Evolutionary conservation across 2,797 vertebrate species (phyloP).

Genomic region (Pipistrellus nathusii): DNA sequence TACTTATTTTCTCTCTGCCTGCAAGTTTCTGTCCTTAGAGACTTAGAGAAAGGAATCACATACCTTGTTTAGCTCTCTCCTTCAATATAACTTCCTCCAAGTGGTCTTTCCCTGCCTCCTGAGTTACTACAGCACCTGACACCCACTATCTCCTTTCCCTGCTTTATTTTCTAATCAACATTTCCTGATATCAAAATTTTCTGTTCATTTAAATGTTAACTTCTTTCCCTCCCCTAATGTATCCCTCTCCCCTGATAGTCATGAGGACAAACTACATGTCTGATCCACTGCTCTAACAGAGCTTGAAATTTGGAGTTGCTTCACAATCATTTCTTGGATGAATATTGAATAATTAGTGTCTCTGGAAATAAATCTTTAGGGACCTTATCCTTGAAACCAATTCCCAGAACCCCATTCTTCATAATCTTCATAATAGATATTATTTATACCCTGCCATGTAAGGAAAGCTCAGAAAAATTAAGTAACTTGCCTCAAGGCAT

Average conservation of each 20-base stretch:
- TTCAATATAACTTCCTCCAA: neutral
- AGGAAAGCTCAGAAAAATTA: neutral
- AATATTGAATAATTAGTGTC: neutral
- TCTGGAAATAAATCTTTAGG: neutral
- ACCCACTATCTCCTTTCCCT: neutral
- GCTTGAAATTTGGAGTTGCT: neutral
- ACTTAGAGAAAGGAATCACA: neutral
- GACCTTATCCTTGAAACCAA: neutral
- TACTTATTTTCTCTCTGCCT: neutral
- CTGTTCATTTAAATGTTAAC: neutral
- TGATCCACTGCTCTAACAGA: neutral
- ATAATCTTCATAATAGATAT: neutral
- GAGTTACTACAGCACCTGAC: neutral
- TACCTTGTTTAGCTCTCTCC: neutral
- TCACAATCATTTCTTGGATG: neutral
- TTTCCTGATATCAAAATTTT: neutral
- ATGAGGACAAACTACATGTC: neutral
- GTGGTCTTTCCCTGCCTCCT: neutral
- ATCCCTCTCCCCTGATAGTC: neutral
- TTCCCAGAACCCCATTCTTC: neutral
- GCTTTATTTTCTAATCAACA: neutral
- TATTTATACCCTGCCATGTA: neutral
- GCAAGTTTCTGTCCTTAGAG: neutral
- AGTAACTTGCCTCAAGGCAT: neutral
- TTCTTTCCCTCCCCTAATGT: neutral